phyloP scores from a whole-genome alignment of 2,113 vertebrate genomes.

The Xenus cinereus region DNA sequence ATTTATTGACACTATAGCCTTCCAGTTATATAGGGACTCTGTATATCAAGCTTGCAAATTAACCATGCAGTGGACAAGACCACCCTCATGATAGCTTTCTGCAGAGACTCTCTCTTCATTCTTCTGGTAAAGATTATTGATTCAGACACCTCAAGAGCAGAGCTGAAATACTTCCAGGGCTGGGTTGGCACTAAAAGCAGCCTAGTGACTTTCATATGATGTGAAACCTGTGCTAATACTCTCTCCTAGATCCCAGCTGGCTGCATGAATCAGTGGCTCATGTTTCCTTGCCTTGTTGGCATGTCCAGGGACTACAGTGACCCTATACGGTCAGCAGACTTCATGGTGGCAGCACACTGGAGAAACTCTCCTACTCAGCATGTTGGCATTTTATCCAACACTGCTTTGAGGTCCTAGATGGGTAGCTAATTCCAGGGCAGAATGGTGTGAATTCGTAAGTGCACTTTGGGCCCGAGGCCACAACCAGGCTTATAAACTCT shows the following conservation, averaged over 20 bases:
- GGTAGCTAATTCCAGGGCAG: neutral
- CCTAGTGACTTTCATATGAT: neutral
- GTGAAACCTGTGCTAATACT: neutral
- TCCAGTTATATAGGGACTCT: neutral
- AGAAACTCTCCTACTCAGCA: neutral
- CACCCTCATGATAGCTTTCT: neutral
- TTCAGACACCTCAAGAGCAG: neutral
- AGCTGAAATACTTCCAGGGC: neutral
- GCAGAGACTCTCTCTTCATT: neutral
- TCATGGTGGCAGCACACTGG: neutral
- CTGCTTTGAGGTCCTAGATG: neutral
- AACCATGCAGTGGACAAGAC: neutral
- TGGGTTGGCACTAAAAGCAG: neutral
- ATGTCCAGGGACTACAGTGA: neutral
- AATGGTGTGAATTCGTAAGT: neutral
- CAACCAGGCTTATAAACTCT: neutral
- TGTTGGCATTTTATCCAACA: fast-evolving
- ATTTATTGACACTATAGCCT: neutral
- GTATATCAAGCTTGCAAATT: neutral
- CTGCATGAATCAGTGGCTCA: neutral
- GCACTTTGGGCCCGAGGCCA: neutral
- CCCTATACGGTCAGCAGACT: neutral
- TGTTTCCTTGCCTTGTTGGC: neutral
- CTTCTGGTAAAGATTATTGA: neutral
- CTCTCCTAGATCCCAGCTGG: neutral